Percentiles rank a stretch among this genome's conserved stretches.
phyloP scores from a whole-genome alignment of 2,113 vertebrate genomes.

The Phylloscopus whistleri region DNA sequence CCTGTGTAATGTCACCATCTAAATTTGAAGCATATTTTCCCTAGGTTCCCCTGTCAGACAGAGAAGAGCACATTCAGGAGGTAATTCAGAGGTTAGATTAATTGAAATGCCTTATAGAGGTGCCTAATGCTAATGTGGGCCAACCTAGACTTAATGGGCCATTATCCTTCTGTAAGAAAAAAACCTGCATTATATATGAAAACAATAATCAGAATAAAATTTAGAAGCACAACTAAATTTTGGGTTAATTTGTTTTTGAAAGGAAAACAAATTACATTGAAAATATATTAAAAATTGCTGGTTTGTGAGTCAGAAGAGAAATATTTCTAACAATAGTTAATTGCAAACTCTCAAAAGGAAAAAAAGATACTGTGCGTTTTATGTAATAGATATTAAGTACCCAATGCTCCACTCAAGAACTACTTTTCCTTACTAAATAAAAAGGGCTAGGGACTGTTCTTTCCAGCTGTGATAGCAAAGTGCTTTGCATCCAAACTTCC shows the following conservation, averaged over 20 bases:
- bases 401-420: background rate
- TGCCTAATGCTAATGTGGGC: background rate
- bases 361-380: background rate
- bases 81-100: background rate
- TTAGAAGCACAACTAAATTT: background rate
- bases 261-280: background rate
- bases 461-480: background rate
- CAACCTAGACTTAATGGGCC: background rate
- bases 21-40: background rate
- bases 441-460: background rate
- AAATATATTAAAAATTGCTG: background rate
- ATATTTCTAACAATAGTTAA: background rate
- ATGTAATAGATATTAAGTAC: background rate
- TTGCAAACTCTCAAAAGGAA: background rate
- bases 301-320: background rate
- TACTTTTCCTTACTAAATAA: background rate
- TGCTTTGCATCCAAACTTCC: background rate
- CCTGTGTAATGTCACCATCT: background rate
- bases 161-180: background rate
- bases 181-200: background rate
- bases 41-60: background rate
- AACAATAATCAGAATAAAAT: background rate
- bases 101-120: background rate
- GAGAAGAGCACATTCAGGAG: background rate
- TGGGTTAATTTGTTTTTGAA: background rate